These are phyloP conservation scores for Oscheius sp. DNA, from an alignment of 1,140 invertebrate species.

Conservation along the genomic window DNA sequence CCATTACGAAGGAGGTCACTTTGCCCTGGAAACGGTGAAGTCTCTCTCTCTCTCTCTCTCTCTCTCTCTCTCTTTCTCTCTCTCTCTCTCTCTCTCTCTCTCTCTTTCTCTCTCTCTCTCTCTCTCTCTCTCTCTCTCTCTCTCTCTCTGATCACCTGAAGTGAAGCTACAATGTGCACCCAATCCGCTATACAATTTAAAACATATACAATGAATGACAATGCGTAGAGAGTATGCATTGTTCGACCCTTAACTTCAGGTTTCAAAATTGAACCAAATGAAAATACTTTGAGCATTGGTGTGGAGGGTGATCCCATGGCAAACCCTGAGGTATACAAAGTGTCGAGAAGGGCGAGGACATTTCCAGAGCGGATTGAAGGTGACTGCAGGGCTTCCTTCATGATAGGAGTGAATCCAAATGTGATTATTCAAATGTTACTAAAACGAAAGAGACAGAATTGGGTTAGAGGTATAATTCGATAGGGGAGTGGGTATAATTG, in stretches of 20 bases:
- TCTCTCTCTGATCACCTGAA: no score
- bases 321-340: conserved; percentile 56
- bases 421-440: not conserved
- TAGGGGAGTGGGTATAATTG: not conserved
- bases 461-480: not conserved
- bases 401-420: not conserved
- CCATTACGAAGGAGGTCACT: conserved; percentile 54
- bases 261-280: conserved; percentile 6
- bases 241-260: conserved; percentile 42
- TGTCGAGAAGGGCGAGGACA: conserved; percentile 55
- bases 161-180: conserved; percentile 51
- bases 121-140: no score
- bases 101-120: no score
- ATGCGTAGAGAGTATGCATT: conserved; percentile 57
- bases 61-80: no score
- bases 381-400: conserved; percentile 18
- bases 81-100: no score
- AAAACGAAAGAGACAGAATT: not conserved
- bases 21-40: conserved; percentile 35
- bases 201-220: conserved; percentile 55
- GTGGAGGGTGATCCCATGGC: conserved; percentile 35
- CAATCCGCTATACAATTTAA: conserved; percentile 52
- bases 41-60: not conserved
- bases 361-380: conserved; percentile 40
- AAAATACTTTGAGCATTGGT: conserved; percentile 1